These are phyloP conservation scores for Falcunculus frontatus DNA, from an alignment of 2,113 vertebrate genomes.

Conservation along the genomic window DNA sequence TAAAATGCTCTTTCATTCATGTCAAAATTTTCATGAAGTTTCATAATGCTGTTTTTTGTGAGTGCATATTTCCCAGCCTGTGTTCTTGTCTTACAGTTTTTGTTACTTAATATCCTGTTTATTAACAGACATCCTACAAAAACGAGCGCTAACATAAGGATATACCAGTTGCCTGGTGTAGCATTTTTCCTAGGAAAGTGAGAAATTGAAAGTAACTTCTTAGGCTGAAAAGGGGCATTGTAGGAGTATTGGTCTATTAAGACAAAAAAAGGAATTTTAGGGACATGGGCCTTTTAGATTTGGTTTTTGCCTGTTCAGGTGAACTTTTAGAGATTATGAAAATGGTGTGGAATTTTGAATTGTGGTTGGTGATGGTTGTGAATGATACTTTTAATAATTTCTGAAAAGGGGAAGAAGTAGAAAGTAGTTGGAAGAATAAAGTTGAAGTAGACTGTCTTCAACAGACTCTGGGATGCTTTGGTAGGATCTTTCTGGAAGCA, in stretches of 20 bases:
- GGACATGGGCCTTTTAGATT: not conserved
- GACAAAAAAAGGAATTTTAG: not conserved
- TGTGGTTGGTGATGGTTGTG: not conserved
- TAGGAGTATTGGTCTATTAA: not conserved
- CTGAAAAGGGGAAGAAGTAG: not conserved
- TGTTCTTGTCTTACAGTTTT: not conserved
- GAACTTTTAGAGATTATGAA: not conserved
- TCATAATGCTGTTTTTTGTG: not conserved
- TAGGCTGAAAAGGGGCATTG: not conserved
- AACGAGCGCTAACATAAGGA: not conserved
- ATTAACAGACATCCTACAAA: not conserved
- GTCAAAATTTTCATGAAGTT: not conserved
- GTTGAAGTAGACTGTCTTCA: not conserved
- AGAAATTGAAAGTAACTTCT: not conserved
- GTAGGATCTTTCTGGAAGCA: not conserved
- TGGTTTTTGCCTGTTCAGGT: not conserved
- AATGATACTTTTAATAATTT: not conserved
- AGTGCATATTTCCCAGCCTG: not conserved
- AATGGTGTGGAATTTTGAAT: not conserved
- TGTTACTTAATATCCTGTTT: not conserved
- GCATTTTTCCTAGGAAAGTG: not conserved
- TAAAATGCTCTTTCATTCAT: not conserved
- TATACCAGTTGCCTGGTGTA: not conserved
- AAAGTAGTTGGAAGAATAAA: not conserved
- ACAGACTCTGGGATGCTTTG: not conserved